Base-by-base conservation (phyloP, 2,888 invertebrate genomes). In the Ganaspis brasiliensis region DNA sequence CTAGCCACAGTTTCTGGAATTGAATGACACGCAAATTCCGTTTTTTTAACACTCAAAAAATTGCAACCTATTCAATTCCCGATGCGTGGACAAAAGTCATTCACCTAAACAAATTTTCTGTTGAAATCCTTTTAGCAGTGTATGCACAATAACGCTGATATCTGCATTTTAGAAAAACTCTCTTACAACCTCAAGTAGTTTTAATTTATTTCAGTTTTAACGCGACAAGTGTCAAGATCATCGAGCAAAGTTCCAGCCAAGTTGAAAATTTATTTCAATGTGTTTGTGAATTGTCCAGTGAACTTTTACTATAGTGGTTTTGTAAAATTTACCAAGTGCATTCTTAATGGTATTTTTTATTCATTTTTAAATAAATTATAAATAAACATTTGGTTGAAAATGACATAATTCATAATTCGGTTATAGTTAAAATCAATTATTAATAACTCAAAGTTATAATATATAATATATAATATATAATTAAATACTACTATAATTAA, bases 101-200 rank as follows among this genome's bases (percentile, higher is more conserved):
- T 67, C 40, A 67, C 45, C 63, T 45, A 63, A 21, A 40, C 16
- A 24, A 19, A 61, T 67, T 67, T 67, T 45, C 14, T 37, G 40
- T 37, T 21, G 63, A 67, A 67, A 67, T 67, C 40, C 40, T 12
- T 45, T 67, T 40, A 14, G 63, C 63, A 67, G 40, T 67, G 40
- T 6, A 21, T 67, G n/a, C 5, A 40, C 12, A 9, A 45, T 37
- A 45, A n/a, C 21, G 63, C 63, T 67, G 63, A 67, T 45, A 67
- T 40, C 21, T 67, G 63, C 63, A 67, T 67, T 67, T n/a, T 67
- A 24, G 21, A 14, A 40, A 26, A 24, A 24, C 12, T 16, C 12
- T 26, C 56, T 67, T 21, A 19, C 49, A 16, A 49, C 16, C 6
- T 49, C 2, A 52, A 45, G 8, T n/a, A 61, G n/a, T 67, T n/a